phyloP scores from a whole-genome alignment of 2,888 invertebrate species.

The Eilema depressum region DNA sequence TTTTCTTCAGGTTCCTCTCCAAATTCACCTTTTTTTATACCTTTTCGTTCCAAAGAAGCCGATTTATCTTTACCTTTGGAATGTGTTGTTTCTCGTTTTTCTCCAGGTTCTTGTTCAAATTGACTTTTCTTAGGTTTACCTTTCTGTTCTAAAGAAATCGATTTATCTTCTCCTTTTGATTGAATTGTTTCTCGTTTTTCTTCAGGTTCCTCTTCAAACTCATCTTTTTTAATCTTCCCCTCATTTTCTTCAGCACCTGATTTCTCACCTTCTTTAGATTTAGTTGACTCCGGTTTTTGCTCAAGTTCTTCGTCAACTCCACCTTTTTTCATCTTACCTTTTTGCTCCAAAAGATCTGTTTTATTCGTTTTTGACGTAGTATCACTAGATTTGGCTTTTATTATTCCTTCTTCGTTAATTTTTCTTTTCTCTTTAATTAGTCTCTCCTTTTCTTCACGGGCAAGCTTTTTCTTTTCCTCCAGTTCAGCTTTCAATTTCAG shows the following conservation, averaged over 20 bases:
- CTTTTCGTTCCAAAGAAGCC: neutral
- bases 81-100: neutral
- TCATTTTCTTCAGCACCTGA: neutral
- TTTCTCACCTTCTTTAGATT: neutral
- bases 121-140: too few species aligned
- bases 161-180: too few species aligned
- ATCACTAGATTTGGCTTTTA: constrained; percentile 2
- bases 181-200: too few species aligned
- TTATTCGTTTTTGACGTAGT: neutral
- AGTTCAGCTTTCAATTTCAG: neutral
- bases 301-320: neutral
- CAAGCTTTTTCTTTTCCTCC: constrained; percentile 5
- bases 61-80: neutral
- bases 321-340: neutral
- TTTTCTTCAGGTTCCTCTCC: neutral
- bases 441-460: constrained; percentile 2
- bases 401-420: neutral
- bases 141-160: too few species aligned
- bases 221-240: neutral
- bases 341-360: neutral
- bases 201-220: neutral
- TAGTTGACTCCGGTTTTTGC: neutral
- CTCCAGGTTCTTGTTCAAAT: too few species aligned
- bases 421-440: neutral
- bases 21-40: neutral